These are phyloP conservation scores for Caenorhabditis remanei DNA, from an alignment of 1,140 invertebrate genomes.

Conservation along the genomic window DNA sequence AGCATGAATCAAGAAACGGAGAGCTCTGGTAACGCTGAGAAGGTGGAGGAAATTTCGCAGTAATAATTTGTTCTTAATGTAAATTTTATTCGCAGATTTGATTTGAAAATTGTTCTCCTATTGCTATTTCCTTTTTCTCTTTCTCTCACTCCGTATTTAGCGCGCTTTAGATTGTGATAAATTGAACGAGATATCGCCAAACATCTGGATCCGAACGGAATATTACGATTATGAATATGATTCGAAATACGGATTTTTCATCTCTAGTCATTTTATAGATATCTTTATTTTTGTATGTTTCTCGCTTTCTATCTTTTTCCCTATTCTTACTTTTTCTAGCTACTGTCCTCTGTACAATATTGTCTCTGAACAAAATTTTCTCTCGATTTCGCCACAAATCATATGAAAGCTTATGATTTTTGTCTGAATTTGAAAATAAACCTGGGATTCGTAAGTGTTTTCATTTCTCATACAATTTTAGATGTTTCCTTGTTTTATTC, in stretches of 20 bases:
- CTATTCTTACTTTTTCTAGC: neutral
- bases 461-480: too few species aligned
- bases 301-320: neutral
- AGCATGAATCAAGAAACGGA: constrained; percentile 50
- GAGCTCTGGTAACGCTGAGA: constrained; percentile 18
- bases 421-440: too few species aligned
- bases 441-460: too few species aligned
- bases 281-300: neutral
- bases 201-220: neutral
- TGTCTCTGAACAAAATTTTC: neutral
- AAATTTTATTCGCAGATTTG: too few species aligned
- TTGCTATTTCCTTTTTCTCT: constrained; percentile 54
- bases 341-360: neutral
- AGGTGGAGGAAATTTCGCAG: neutral
- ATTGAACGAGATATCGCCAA: constrained; percentile 14
- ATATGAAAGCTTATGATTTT: too few species aligned
- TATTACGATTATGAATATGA: neutral
- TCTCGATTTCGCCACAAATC: too few species aligned
- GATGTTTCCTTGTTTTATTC: too few species aligned
- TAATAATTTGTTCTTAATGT: neutral
- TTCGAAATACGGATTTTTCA: neutral
- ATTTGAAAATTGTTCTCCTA: neutral
- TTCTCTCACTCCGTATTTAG: neutral
- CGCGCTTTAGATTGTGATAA: constrained; percentile 33
- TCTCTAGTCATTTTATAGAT: neutral